Evolutionary conservation across 1,140 invertebrate species (phyloP).

Genomic region (Drosophila prosaltans): DNA sequence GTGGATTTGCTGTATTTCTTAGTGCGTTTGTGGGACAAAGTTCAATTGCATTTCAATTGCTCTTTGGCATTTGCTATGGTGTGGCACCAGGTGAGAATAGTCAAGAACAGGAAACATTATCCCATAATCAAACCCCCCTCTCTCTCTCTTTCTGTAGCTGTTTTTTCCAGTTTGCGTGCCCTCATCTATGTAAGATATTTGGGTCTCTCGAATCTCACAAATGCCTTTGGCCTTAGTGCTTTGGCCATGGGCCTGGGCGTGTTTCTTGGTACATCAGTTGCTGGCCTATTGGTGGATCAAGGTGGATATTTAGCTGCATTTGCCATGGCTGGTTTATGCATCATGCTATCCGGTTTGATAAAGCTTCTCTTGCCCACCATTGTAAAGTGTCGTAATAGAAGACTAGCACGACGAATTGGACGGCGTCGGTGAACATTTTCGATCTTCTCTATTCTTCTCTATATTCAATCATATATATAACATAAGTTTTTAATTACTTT

Average conservation of each 20-base stretch:
- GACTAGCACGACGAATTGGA: constrained; percentile 1
- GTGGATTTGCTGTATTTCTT: constrained; percentile 47
- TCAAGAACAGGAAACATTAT: background rate
- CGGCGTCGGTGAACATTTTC: background rate
- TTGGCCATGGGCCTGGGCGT: constrained; percentile 73
- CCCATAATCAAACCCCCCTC: background rate
- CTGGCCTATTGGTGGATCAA: constrained; percentile 45
- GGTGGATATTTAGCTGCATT: constrained; percentile 50
- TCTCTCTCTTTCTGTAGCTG: constrained; percentile 39
- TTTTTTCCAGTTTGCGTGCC: constrained; percentile 65
- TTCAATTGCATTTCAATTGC: constrained; percentile 86
- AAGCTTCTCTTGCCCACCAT: constrained; percentile 50
- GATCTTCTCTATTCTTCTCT: background rate
- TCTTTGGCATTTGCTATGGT: constrained; percentile 92
- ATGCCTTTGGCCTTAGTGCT: constrained; percentile 72
- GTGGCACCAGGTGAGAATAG: constrained; percentile 87
- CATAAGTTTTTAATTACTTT: background rate
- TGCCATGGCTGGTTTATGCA: constrained; percentile 63
- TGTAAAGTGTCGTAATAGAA: constrained; percentile 6
- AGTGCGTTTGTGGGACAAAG: constrained; percentile 69
- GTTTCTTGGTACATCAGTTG: constrained; percentile 65
- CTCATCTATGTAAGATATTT: constrained; percentile 72
- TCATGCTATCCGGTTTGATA: constrained; percentile 52
- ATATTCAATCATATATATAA: background rate
- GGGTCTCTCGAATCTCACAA: constrained; percentile 73